Evolutionary conservation across 2,113 vertebrate species (phyloP), one percentile per base, ranked within the genome.

Genomic region (Cavia porcellus): DNA sequence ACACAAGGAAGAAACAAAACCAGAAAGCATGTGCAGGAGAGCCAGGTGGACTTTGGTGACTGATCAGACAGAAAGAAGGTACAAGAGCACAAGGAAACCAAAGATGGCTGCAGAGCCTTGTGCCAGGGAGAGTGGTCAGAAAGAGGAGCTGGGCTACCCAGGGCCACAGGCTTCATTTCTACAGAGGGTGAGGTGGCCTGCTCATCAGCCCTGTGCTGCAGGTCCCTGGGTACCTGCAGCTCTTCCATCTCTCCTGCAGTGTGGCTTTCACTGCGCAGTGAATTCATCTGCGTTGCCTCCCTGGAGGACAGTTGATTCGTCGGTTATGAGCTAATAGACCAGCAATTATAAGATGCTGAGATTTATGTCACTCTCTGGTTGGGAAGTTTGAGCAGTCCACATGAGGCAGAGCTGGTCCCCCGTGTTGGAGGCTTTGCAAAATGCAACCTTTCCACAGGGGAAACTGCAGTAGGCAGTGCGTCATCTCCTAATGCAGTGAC

Each of bases 81-180:
- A 11, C 42, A n/a, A 28, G 66, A 45, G 32, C 24, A 72, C 45
- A 52, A 83, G 57, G 25, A 66, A 66, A 47, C 8, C 84, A 92
- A 28, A 74, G 50, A 12, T 25, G 24, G 28, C 70, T 25, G 3
- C 11, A 35, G 80, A 17, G 38, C 1, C 0, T 17, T n/a, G 28
- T 10, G 1, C 64, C 28, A 55, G 83, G 50, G 8, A 30, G 14
- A 3, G 74, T 0, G 55, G n/a, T 52, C 59, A 85, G 38, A 50
- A 68, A 59, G 74, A 45, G 6, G 57, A 61, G 30, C 32, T 28
- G 22, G 59, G 15, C 24, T 32, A 0, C 9, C 19, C 1, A 0
- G 8, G 7, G 17, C 1, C 30, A 38, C 24, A 12, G 13, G 13
- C 47, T 30, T 10, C 47, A 59, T 72, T 47, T 81, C 0, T 0